Evolutionary conservation across 2,113 vertebrate genomes (phyloP).

Genomic region (Zosterops pallidus): DNA sequence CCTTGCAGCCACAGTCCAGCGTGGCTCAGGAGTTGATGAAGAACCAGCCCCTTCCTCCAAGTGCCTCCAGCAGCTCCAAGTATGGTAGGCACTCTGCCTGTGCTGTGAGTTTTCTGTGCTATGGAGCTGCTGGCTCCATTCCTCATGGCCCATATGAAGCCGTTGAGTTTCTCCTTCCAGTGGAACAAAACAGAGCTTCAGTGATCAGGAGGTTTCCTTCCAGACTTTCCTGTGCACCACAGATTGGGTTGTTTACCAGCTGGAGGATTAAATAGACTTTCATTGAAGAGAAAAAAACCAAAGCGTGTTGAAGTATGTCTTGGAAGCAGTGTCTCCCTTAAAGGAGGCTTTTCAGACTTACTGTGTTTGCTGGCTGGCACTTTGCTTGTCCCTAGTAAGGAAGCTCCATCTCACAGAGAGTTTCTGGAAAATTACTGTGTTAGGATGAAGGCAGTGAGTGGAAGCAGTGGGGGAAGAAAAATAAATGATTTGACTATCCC

Average conservation of each 20-base stretch:
- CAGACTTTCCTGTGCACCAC: background rate
- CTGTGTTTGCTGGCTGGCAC: constrained; percentile 33
- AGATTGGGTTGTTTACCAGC: constrained; percentile 37
- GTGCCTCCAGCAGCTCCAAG: background rate
- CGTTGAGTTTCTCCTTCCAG: background rate
- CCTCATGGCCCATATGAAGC: background rate
- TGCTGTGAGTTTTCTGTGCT: background rate
- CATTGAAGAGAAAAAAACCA: background rate
- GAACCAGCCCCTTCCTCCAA: background rate
- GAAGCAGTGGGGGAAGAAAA: background rate
- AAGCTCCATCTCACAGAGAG: background rate
- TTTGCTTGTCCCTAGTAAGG: background rate
- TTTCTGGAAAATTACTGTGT: constrained; percentile 28
- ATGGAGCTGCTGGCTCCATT: background rate
- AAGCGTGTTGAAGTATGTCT: background rate
- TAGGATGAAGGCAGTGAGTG: background rate
- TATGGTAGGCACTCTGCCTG: background rate
- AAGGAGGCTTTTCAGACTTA: constrained; percentile 37
- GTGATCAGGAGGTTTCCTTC: background rate
- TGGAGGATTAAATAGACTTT: constrained; percentile 32
- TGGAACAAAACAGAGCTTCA: background rate
- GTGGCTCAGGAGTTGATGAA: background rate
- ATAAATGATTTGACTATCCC: background rate
- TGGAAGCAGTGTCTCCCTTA: background rate
- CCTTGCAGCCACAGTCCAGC: background rate